Percentiles rank a stretch among this genome's conserved stretches.
Conservation (phyloP, 1,140 invertebrate genomes). For the Gyrodactylus salaris region DNA sequence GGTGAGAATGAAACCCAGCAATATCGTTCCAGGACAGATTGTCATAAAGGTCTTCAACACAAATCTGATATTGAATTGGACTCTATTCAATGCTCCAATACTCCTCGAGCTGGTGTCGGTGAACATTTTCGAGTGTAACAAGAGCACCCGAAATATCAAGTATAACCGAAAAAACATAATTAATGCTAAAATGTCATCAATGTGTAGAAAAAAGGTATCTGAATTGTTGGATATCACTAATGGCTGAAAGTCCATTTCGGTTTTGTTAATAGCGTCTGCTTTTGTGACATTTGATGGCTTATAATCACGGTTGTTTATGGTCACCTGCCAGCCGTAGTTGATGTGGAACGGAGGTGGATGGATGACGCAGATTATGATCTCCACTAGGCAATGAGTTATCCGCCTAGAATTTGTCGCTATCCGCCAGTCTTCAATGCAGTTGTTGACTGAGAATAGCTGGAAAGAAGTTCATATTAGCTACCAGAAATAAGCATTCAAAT, state of each 20-base stretch:
- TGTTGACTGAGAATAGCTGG: conserved; percentile 94
- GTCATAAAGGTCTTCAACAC: conserved; percentile 98
- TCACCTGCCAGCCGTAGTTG: conserved; percentile 75
- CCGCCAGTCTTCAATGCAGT: conserved; percentile 96
- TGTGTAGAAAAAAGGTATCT: neutral
- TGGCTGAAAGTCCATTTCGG: neutral
- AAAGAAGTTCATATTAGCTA: conserved; percentile 11
- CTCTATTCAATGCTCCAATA: conserved; percentile 76
- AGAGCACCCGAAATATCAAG: conserved; percentile 81
- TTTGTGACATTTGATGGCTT: no score
- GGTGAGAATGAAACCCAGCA: conserved; percentile 83
- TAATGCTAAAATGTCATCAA: conserved; percentile 55
- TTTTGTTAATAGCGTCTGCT: no score
- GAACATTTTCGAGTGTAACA: conserved; percentile 78
- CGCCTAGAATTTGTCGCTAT: conserved; percentile 94
- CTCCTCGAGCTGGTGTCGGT: conserved; percentile 57
- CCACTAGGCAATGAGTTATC: conserved; percentile 56
- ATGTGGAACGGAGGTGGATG: conserved; percentile 86
- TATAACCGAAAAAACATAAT: conserved; percentile 89
- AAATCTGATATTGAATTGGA: conserved; percentile 96
- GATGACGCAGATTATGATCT: conserved; percentile 67
- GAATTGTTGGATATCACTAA: neutral
- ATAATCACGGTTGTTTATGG: no score
- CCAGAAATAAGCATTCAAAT: no score
- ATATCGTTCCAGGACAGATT: conserved; percentile 85